phyloP scores from a whole-genome alignment of 2,888 invertebrate genomes.

The Heliconius charithonia region DNA sequence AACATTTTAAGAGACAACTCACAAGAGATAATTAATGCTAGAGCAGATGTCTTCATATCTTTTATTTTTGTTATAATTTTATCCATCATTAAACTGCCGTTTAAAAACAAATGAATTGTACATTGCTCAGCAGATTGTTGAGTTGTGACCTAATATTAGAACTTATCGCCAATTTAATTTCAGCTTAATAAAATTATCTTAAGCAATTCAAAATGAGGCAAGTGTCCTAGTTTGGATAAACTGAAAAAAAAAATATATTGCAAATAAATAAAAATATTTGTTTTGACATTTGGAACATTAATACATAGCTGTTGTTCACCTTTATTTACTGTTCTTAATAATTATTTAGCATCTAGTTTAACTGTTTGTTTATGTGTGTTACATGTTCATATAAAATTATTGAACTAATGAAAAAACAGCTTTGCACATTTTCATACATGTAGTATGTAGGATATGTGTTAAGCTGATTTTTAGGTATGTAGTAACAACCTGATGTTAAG shows the following conservation, averaged over 20 bases:
- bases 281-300: neutral
- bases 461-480: neutral
- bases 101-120: neutral
- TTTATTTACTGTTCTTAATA: neutral
- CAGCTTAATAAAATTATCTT: neutral
- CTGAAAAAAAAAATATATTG: neutral
- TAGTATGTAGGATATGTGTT: neutral
- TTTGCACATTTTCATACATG: neutral
- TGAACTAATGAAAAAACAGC: too few species aligned
- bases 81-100: neutral
- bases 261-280: neutral
- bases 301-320: neutral
- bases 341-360: neutral
- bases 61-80: neutral
- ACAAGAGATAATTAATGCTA: neutral
- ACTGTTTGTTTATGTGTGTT: neutral
- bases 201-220: neutral
- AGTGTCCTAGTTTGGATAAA: neutral
- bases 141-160: neutral
- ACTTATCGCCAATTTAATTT: neutral
- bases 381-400: neutral
- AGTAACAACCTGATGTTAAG: neutral
- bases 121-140: neutral
- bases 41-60: constrained; percentile 5
- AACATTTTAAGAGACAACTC: neutral